Evolutionary conservation across 1,140 invertebrate species (phyloP).

Genomic region (Pogonognathellus flavescens): DNA sequence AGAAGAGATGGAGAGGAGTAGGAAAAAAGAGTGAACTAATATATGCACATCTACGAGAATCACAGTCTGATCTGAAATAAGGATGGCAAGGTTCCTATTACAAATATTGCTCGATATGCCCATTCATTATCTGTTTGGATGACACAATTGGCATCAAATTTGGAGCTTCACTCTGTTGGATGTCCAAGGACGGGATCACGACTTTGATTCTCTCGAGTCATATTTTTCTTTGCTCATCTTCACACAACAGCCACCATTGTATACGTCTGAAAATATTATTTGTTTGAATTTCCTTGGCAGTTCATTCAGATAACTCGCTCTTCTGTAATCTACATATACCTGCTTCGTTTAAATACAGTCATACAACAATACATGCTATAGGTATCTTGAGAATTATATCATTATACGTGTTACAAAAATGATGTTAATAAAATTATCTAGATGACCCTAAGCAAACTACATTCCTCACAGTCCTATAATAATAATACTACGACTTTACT

Average conservation of each 20-base stretch:
- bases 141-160: constrained; percentile 48
- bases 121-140: constrained; percentile 35
- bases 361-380: background rate
- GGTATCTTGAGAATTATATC: background rate
- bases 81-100: constrained; percentile 25
- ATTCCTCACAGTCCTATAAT: background rate
- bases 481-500: no score
- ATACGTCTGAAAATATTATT: background rate
- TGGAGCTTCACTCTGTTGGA: constrained; percentile 45
- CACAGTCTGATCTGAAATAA: constrained; percentile 5
- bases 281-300: constrained; percentile 17
- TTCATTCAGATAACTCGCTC: constrained; percentile 9
- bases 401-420: background rate
- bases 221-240: constrained; percentile 38
- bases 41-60: background rate
- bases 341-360: background rate
- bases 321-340: background rate
- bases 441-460: background rate
- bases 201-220: constrained; percentile 14
- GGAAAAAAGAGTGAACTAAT: background rate
- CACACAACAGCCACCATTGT: constrained; percentile 1
- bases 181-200: constrained; percentile 45
- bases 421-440: background rate
- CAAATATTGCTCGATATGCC: constrained; percentile 48
- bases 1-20: background rate